Conservation (phyloP, 2,797 vertebrate genomes). For the Neomorphus geoffroyi region DNA sequence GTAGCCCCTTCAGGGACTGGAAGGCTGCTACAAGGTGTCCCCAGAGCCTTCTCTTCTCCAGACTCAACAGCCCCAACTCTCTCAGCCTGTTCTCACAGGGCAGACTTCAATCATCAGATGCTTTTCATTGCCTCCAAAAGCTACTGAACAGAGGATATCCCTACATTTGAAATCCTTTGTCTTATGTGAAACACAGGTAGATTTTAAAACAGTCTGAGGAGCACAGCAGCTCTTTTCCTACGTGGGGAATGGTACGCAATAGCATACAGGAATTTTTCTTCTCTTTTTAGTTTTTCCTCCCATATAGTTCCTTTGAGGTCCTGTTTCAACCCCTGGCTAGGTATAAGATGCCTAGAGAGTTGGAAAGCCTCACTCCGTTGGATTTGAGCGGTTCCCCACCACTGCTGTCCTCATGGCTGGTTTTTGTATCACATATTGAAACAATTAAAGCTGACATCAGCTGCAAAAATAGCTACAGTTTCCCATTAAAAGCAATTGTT, state of each 20-base stretch:
- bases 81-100: too few relatives aligned
- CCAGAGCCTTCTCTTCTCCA: too few relatives aligned
- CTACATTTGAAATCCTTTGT: background rate
- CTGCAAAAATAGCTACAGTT: background rate
- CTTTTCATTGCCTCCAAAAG: background rate
- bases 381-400: background rate
- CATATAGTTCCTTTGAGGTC: background rate
- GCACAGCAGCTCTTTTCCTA: background rate
- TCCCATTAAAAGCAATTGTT: background rate
- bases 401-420: background rate
- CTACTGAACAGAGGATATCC: background rate
- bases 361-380: background rate
- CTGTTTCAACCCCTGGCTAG: background rate
- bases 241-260: fast-evolving
- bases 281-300: background rate
- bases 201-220: background rate
- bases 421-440: background rate
- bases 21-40: too few relatives aligned
- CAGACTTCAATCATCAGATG: background rate
- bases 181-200: background rate
- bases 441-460: background rate
- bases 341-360: background rate
- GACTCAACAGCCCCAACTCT: too few relatives aligned
- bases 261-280: background rate
- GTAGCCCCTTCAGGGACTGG: too few relatives aligned